Evolutionary conservation across 2,888 invertebrate species (phyloP).

Genomic region (Sturmia bella): DNA sequence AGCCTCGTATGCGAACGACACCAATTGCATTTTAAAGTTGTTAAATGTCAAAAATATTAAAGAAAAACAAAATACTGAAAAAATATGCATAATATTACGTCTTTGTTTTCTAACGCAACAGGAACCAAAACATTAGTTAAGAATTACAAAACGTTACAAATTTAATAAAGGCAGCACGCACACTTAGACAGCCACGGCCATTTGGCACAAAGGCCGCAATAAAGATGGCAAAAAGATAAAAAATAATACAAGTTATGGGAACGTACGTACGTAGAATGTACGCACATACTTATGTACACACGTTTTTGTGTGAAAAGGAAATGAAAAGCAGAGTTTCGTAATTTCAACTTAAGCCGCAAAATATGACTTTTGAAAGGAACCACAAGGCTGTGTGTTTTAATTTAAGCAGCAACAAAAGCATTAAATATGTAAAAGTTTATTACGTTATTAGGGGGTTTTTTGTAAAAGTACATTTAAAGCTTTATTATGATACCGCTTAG

Average conservation of each 20-base stretch:
- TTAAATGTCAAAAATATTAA: too few species aligned
- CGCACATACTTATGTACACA: background rate
- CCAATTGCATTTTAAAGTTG: background rate
- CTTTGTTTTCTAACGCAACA: background rate
- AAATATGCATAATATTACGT: background rate
- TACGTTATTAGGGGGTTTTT: background rate
- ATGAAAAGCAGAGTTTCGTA: background rate
- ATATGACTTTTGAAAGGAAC: constrained; percentile 10
- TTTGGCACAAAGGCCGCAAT: background rate
- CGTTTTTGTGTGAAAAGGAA: background rate
- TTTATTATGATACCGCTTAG: background rate
- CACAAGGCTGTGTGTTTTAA: constrained; percentile 1
- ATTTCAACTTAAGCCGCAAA: background rate
- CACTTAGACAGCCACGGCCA: background rate
- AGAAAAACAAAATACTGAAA: background rate
- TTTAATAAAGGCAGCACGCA: background rate
- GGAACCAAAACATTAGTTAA: background rate
- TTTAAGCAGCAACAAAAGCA: constrained; percentile 7
- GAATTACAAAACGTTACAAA: constrained; percentile 3
- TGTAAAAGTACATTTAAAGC: background rate
- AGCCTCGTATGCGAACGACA: too few species aligned
- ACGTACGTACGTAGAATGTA: background rate
- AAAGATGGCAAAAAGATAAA: background rate
- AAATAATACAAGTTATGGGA: too few species aligned
- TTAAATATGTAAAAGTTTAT: constrained; percentile 10